These are phyloP conservation scores for Dicerorhinus sumatrensis DNA, from an alignment of 2,113 vertebrate species.

Conservation along the genomic window DNA sequence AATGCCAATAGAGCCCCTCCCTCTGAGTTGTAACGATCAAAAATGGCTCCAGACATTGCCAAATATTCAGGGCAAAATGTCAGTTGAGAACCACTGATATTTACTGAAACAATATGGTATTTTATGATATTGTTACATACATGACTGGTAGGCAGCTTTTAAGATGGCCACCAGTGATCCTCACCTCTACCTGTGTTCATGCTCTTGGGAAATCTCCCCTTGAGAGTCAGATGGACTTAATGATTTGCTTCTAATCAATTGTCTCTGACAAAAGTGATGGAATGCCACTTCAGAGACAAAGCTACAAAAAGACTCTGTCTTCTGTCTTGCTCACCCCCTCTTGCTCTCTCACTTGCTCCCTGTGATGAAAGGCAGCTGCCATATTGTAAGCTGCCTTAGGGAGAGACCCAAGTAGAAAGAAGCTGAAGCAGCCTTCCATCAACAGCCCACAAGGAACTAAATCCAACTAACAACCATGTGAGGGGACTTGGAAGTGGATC, in stretches of 20 bases:
- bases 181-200: neutral
- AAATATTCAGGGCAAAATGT: neutral
- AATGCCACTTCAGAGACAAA: neutral
- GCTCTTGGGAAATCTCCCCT: neutral
- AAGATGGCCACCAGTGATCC: neutral
- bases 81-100: neutral
- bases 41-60: neutral
- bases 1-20: neutral
- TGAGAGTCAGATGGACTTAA: neutral
- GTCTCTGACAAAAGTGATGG: neutral
- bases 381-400: neutral
- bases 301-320: neutral
- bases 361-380: neutral
- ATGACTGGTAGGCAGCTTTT: neutral
- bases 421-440: neutral
- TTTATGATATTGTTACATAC: neutral
- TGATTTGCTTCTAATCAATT: neutral
- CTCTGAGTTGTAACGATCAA: neutral
- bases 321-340: neutral
- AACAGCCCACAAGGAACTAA: neutral
- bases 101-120: neutral
- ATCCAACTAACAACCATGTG: neutral
- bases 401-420: neutral
- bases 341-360: neutral
- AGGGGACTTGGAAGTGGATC: neutral